These are phyloP conservation scores for Apodemus agrarius DNA, from an alignment of 2,797 vertebrate species.

Conservation along the genomic window DNA sequence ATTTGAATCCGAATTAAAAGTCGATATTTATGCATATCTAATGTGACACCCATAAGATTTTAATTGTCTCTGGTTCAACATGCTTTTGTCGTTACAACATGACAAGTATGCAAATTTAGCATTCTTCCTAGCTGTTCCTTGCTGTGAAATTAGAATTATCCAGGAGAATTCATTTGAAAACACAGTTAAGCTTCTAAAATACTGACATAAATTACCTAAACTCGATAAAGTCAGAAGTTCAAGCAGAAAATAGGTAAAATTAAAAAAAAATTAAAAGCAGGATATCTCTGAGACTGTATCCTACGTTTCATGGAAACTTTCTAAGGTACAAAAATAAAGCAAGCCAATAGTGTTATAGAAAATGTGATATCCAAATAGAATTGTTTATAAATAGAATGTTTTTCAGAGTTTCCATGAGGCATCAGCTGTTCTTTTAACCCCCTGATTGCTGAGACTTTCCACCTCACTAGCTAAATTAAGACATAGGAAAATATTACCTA, in stretches of 20 bases:
- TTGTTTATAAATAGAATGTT: slow-evolving; percentile 86
- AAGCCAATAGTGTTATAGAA: slow-evolving; percentile 82
- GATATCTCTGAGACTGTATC: background rate
- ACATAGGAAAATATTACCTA: slow-evolving; percentile 78
- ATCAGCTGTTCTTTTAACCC: slow-evolving; percentile 85
- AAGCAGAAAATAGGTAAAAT: slow-evolving; percentile 54
- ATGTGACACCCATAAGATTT: background rate
- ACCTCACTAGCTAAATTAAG: slow-evolving; percentile 76
- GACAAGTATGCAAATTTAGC: background rate
- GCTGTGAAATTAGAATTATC: background rate
- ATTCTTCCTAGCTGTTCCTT: background rate
- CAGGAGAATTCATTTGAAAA: background rate
- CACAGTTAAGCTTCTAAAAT: background rate
- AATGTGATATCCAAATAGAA: slow-evolving; percentile 84
- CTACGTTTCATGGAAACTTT: slow-evolving; percentile 77
- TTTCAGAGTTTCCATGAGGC: slow-evolving; percentile 85
- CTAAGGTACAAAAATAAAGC: slow-evolving; percentile 82
- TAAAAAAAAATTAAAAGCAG: slow-evolving; percentile 30
- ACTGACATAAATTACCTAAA: background rate
- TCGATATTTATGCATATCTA: background rate
- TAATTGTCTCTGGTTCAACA: background rate
- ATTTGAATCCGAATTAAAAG: background rate
- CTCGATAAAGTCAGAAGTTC: background rate
- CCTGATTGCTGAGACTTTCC: slow-evolving; percentile 78
- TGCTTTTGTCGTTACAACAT: background rate